Evolutionary conservation across 2,888 invertebrate species (phyloP), one percentile per base, ranked within the genome.

Genomic region (Odontothrips loti): DNA sequence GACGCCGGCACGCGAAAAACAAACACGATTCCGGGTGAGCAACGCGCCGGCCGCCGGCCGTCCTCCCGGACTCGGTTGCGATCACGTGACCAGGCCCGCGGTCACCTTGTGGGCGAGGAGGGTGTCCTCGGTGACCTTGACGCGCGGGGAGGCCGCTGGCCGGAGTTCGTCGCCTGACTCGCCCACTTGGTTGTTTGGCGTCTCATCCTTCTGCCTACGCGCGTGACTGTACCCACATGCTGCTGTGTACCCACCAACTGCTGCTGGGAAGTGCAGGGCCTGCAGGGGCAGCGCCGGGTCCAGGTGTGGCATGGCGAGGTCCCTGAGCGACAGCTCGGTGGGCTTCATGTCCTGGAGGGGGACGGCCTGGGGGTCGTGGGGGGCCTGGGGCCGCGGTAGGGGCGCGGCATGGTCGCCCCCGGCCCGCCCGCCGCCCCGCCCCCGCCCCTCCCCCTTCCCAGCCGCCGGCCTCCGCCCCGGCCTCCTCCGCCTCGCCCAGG

Each of bases 401-500:
- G 68, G 68, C 11, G 0, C 9, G 23, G 68, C 68, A 75, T 75
- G 68, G 68, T 75, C 68, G 68, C 51, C 80, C 47, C 48, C 80
- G 27, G 11, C 48, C 80, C 47, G 43, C 47, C 47, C 81, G 29
- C 47, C 79, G 8, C 51, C 34, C 79, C 79, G 29, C 47, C 81
- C 47, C 81, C 27, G 27, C 11, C 79, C 51, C 79, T 12, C 79
- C 48, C 47, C 79, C 43, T 47, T 11, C 47, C 81, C 47, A 12
- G 20, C 79, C 48, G 79, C 47, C 81, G 23, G 23, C 48, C 43
- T 23, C 79, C 47, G 43, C 79, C 43, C 27, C 79, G 27, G 15
- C 79, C 81, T 81, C 81, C 79, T 34, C 79, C 34, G 9, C 29
- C 23, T 78, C 81, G 47, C 79, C 20, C 20, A 58, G 58, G 58